Base-by-base conservation (phyloP, 1,140 invertebrate species). In the Sarcophaga bullata region DNA sequence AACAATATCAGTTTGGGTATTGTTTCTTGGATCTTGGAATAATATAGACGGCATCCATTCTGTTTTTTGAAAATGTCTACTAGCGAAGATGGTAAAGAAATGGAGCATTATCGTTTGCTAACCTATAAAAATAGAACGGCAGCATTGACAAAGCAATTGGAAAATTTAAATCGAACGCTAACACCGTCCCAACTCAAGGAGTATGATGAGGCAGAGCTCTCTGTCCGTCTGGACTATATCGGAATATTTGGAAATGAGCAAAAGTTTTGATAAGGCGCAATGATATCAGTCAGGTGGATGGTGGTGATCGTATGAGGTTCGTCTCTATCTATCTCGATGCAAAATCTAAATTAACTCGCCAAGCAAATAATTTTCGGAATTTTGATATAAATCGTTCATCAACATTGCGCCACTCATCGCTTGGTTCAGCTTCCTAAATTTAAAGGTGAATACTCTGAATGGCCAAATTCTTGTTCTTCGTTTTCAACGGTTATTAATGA, bases 401-500 rank as follows among this genome's bases (percentile, higher is more conserved):
- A 73, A 73, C 72, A 37, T 46, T 73, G 25, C 19, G 72, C 19
- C 72, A 73, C 25, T 73, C 46, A 9, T 73, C 72, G 10, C 8
- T 73, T 11, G 72, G 46, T 81, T 8, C 62, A 49, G 17, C n/a
- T 73, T 17, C 73, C 81, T 46, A 13, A n/a, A 37, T 82, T 82
- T n/a, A 54, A 13, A 13, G 81, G 81, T 46, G 49, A 8, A 9
- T 82, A 54, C 15, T 73, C 17, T 4, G 72, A 82, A 46, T 82
- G 73, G 72, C 49, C 72, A 3, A 68, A 76, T 49, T 82, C 76
- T 15, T 54, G 54, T 47, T 58, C 81, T 10, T 50, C 76, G 37
- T 82, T 82, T 17, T 25, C 9, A 4, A 82, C 81, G 2, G 49
- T 82, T 11, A 48, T 82, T 13, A 49, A 58, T 54, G 58, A 82